Percentiles rank a stretch among this genome's conserved stretches.
phyloP scores from a whole-genome alignment of 1,140 invertebrate genomes.

The Euura saliciscinereae region DNA sequence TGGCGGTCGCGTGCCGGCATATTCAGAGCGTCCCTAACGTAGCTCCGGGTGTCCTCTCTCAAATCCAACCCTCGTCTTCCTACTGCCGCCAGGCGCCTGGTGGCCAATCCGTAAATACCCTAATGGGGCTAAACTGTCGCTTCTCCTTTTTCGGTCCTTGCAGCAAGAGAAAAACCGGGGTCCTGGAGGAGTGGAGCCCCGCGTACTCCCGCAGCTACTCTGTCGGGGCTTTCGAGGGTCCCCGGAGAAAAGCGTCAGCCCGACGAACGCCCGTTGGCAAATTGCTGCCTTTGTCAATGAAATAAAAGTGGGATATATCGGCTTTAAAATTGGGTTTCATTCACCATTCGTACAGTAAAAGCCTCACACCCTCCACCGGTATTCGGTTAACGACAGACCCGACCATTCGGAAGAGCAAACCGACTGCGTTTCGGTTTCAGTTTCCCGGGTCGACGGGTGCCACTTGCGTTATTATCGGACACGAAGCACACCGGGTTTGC shows the following conservation, averaged over 20 bases:
- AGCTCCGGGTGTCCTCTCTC: constrained; percentile 21
- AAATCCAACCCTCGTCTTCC: not conserved
- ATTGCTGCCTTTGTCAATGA: constrained; percentile 5
- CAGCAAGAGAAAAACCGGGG: not conserved
- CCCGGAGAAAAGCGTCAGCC: not conserved
- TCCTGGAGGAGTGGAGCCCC: not conserved
- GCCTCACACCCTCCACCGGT: not conserved
- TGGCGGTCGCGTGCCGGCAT: constrained; percentile 33
- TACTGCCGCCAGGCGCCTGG: not conserved
- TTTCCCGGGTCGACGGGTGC: constrained; percentile 17
- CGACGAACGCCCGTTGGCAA: not conserved
- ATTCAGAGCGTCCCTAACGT: constrained; percentile 24
- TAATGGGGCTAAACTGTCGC: constrained; percentile 54
- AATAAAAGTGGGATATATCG: constrained; percentile 3
- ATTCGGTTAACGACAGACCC: constrained; percentile 5
- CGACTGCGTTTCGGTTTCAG: constrained; percentile 26
- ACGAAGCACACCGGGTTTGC: constrained; percentile 2
- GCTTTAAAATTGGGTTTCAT: constrained; percentile 7
- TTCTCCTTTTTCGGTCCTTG: constrained; percentile 11
- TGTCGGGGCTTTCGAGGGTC: not conserved
- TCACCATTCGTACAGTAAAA: not conserved
- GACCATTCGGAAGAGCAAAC: constrained; percentile 19
- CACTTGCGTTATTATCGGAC: not conserved
- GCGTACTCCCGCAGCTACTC: not conserved
- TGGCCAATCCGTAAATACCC: constrained; percentile 50